Evolutionary conservation across 2,888 invertebrate genomes (phyloP).

Genomic region (Heliconius aoede): DNA sequence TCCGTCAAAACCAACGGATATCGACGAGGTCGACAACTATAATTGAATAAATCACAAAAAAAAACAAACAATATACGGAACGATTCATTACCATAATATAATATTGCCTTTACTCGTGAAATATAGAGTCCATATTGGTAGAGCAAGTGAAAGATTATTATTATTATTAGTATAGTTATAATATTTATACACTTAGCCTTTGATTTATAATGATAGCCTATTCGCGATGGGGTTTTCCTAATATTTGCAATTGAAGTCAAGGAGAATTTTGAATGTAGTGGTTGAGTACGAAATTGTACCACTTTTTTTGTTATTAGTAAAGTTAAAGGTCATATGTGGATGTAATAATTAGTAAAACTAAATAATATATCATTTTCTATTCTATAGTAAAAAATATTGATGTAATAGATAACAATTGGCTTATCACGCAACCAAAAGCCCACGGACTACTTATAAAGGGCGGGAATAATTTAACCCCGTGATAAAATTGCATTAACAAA

Average conservation of each 20-base stretch:
- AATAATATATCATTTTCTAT: too few species aligned
- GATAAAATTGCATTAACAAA: too few species aligned
- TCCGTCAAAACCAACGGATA: constrained; percentile 69
- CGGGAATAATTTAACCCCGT: too few species aligned
- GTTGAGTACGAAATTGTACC: neutral
- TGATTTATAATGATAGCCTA: constrained; percentile 13
- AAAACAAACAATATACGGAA: neutral
- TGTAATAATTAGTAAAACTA: too few species aligned
- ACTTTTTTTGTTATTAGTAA: neutral
- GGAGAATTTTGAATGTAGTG: neutral
- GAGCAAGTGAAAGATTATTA: neutral
- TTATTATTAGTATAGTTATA: constrained; percentile 18
- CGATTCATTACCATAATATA: neutral
- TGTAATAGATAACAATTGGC: too few species aligned
- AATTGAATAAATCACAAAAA: constrained; percentile 36
- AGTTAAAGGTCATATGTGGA: too few species aligned
- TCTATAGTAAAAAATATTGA: too few species aligned
- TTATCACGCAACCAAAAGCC: too few species aligned
- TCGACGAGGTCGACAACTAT: constrained; percentile 64
- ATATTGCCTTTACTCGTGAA: neutral
- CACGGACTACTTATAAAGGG: too few species aligned
- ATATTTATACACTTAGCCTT: constrained; percentile 28
- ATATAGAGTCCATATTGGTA: constrained; percentile 16
- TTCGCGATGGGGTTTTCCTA: constrained; percentile 30
- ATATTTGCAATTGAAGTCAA: constrained; percentile 9